A percentile compares a stretch with the other conserved stretches of the same genome.
Conservation (phyloP, 2,797 vertebrate genomes). For the Sus cebifrons region DNA sequence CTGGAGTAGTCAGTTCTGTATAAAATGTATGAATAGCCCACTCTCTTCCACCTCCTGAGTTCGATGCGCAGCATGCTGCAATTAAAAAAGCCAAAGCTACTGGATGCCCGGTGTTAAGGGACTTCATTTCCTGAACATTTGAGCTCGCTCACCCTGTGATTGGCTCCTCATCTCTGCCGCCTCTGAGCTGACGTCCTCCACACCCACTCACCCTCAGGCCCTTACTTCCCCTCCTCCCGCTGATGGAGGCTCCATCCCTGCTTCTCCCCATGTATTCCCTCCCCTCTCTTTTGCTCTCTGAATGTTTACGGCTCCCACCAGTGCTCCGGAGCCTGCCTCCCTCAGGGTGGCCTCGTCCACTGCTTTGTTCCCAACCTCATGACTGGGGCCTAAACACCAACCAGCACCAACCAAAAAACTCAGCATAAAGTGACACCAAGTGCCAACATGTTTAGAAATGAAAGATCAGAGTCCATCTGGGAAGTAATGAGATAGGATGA, state of each 20-base stretch:
- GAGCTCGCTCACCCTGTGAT: not conserved
- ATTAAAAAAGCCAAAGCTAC: rapidly evolving
- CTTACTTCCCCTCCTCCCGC: not conserved
- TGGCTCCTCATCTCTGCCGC: not conserved
- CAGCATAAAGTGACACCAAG: not conserved
- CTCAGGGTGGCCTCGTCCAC: not conserved
- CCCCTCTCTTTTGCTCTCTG: not conserved
- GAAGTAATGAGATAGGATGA: not conserved
- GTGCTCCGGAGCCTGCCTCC: no score
- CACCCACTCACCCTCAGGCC: rapidly evolving
- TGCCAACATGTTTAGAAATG: not conserved
- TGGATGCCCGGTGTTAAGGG: no score
- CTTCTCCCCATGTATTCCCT: not conserved
- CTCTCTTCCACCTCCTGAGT: not conserved
- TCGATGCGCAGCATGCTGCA: rapidly evolving
- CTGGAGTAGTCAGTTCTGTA: not conserved
- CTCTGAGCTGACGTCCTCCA: not conserved
- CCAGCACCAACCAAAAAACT: rapidly evolving
- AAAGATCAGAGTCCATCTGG: not conserved
- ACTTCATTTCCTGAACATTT: not conserved
- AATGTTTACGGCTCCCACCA: not conserved
- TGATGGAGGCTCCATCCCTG: not conserved
- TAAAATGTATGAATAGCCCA: not conserved
- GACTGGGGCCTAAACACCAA: not conserved
- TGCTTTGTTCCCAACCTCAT: not conserved